Conservation (phyloP, 2,113 vertebrate genomes). For the Onychostoma macrolepis region DNA sequence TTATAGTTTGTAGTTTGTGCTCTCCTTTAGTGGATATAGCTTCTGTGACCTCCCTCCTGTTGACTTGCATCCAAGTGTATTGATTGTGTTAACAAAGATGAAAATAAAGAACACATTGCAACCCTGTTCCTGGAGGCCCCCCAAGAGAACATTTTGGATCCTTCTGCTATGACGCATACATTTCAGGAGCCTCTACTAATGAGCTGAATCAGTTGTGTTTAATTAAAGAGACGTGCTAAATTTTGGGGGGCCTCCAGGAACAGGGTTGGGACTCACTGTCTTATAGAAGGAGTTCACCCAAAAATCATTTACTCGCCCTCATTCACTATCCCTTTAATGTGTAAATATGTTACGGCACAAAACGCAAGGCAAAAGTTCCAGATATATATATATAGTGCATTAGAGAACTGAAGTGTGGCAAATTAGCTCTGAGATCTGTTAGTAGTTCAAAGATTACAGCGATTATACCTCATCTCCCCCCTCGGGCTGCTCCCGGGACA, state of each 20-base stretch:
- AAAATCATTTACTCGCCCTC: background rate
- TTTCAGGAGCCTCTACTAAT: background rate
- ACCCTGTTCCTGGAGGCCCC: background rate
- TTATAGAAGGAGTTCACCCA: background rate
- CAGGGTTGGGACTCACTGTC: slow-evolving; percentile 1
- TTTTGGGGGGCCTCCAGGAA: slow-evolving; percentile 26
- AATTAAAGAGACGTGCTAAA: background rate
- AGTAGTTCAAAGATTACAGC: slow-evolving; percentile 39
- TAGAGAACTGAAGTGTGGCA: slow-evolving; percentile 4
- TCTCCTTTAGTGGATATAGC: background rate
- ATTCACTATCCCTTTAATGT: background rate
- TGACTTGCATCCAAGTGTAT: slow-evolving; percentile 7
- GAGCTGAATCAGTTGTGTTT: slow-evolving; percentile 11
- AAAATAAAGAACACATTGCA: slow-evolving; percentile 15
- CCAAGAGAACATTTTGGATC: background rate
- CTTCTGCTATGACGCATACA: background rate
- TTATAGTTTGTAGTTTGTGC: background rate
- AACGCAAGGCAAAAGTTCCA: slow-evolving; percentile 6
- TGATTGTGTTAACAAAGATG: background rate
- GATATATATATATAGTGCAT: background rate
- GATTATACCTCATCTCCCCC: slow-evolving; percentile 11
- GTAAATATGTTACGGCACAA: slow-evolving; percentile 19
- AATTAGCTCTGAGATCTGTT: slow-evolving; percentile 26
- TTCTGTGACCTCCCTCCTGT: slow-evolving; percentile 7
- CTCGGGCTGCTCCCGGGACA: background rate